Percentiles rank a stretch among this genome's conserved stretches.
phyloP scores from a whole-genome alignment of 2,888 invertebrate species.

The Diplazon laetatorius region DNA sequence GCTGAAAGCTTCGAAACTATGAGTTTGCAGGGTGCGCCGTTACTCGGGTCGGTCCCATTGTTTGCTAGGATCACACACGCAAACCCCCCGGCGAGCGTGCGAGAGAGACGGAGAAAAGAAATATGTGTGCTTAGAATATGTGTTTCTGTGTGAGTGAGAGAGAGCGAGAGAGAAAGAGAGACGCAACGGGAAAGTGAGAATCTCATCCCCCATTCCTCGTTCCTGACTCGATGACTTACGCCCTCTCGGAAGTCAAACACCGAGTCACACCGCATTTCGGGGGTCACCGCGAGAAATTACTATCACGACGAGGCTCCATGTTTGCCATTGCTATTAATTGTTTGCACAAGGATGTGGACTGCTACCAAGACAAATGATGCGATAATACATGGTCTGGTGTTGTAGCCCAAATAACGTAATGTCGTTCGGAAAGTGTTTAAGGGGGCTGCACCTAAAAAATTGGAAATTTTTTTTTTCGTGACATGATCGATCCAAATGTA shows the following conservation, averaged over 20 bases:
- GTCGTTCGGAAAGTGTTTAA: too few relatives aligned
- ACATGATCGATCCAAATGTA: too few relatives aligned
- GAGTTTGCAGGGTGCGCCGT: slow-evolving; percentile 73
- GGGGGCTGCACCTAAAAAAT: too few relatives aligned
- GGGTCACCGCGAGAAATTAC: slow-evolving; percentile 29
- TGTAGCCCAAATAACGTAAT: not conserved
- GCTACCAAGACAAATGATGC: not conserved
- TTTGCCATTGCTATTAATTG: slow-evolving; percentile 46
- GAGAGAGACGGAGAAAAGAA: too few relatives aligned
- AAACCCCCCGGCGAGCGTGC: slow-evolving; percentile 77
- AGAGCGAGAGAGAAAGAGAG: slow-evolving; percentile 50
- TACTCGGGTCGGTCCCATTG: slow-evolving; percentile 73
- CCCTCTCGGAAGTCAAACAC: slow-evolving; percentile 51
- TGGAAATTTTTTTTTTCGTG: too few relatives aligned
- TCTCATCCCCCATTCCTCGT: slow-evolving; percentile 55
- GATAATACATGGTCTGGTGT: not conserved
- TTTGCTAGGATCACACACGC: slow-evolving; percentile 78
- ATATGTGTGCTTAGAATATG: too few relatives aligned
- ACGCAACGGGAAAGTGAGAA: slow-evolving; percentile 39
- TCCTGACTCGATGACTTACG: slow-evolving; percentile 57
- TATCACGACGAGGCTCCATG: slow-evolving; percentile 36
- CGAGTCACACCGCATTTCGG: slow-evolving; percentile 41
- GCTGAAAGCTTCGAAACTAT: slow-evolving; percentile 12
- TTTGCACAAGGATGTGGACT: slow-evolving; percentile 18
- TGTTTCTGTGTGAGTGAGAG: too few relatives aligned